These are phyloP conservation scores for Aethes cnicana DNA, from an alignment of 2,888 invertebrate genomes.

Conservation along the genomic window DNA sequence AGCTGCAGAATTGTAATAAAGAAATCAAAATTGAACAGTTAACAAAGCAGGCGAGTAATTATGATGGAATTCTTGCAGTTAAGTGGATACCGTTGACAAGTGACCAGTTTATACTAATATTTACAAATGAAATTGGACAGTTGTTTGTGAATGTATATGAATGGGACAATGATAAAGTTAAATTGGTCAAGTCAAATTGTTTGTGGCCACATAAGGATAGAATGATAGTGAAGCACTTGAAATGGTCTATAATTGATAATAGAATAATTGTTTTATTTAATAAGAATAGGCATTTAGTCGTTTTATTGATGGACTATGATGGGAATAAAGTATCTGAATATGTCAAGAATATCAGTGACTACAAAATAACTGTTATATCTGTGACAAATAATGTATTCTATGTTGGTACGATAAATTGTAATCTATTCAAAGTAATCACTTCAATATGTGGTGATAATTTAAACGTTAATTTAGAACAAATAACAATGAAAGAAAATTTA, in stretches of 20 bases:
- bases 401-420: conserved; percentile 53
- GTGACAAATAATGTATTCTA: conserved; percentile 43
- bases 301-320: conserved; percentile 49
- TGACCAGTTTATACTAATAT: conserved; percentile 47
- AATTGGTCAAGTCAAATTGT: conserved; percentile 34
- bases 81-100: conserved; percentile 50
- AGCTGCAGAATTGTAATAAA: conserved; percentile 37
- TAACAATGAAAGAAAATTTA: conserved; percentile 51
- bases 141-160: conserved; percentile 47
- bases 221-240: conserved; percentile 52
- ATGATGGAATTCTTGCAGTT: conserved; percentile 50
- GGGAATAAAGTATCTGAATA: conserved; percentile 49
- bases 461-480: conserved; percentile 37
- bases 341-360: conserved; percentile 61
- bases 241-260: conserved; percentile 42
- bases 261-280: conserved; percentile 53
- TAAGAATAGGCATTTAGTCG: conserved; percentile 66
- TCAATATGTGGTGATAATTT: conserved; percentile 36
- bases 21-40: conserved; percentile 39
- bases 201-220: conserved; percentile 63
- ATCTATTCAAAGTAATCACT: conserved; percentile 52
- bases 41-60: conserved; percentile 40
- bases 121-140: conserved; percentile 54
- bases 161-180: conserved; percentile 40
- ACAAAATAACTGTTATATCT: conserved; percentile 54